These are phyloP conservation scores for Agrenia bidenticulata DNA, from an alignment of 2,888 invertebrate genomes.

Conservation along the genomic window DNA sequence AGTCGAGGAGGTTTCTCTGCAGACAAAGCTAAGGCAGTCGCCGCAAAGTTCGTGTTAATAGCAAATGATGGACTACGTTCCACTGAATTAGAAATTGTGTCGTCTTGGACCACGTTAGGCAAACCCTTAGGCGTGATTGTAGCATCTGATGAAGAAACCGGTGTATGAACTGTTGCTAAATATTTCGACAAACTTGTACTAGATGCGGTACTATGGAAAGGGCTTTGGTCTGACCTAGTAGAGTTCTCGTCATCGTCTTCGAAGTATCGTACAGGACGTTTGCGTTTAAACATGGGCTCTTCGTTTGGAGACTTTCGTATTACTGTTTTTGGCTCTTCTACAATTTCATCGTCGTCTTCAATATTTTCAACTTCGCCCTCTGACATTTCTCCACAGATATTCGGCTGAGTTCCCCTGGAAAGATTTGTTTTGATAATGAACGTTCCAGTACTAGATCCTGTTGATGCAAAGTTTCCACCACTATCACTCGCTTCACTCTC, in stretches of 20 bases:
- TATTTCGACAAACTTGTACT: constrained; percentile 9
- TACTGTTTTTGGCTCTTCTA: constrained; percentile 24
- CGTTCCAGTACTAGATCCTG: constrained; percentile 36
- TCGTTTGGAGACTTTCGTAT: constrained; percentile 49
- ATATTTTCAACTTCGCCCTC: constrained; percentile 5
- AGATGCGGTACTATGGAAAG: background rate
- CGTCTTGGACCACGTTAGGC: background rate
- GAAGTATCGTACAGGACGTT: constrained; percentile 37
- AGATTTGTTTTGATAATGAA: constrained; percentile 29
- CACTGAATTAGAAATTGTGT: constrained; percentile 10
- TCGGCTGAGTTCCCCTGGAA: background rate
- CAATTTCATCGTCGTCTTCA: constrained; percentile 10
- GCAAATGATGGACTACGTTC: constrained; percentile 5
- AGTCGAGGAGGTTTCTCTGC: constrained; percentile 14
- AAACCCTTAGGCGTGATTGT: constrained; percentile 16
- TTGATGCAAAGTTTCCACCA: constrained; percentile 30
- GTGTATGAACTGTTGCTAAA: background rate
- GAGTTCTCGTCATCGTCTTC: constrained; percentile 18
- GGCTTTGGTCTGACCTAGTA: background rate
- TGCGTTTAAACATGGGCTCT: constrained; percentile 20
- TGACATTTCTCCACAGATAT: background rate
- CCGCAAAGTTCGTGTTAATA: constrained; percentile 27
- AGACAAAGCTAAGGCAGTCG: constrained; percentile 23
- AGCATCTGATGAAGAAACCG: constrained; percentile 7
- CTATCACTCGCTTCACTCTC: constrained; percentile 21